Evolutionary conservation across 2,888 invertebrate species (phyloP).

Genomic region (Stenchaetothrips biformis): DNA sequence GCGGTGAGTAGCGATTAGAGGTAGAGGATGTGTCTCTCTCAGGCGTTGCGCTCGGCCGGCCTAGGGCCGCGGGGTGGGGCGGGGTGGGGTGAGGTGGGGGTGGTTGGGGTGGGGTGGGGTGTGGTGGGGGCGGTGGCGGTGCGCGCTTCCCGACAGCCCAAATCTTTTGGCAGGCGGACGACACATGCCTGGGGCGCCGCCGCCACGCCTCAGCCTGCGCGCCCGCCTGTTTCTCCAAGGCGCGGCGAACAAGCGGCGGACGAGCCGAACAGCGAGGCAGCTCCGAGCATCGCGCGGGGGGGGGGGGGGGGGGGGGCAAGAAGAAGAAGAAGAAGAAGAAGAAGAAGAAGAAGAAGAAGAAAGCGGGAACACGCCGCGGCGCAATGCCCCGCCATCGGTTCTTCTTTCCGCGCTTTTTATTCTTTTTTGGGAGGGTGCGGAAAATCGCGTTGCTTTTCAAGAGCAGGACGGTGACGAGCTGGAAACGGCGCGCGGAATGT

Average conservation of each 20-base stretch:
- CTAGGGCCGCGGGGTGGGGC: not conserved
- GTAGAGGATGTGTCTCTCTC: too few relatives aligned
- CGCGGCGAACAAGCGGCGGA: too few relatives aligned
- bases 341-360: constrained; percentile 15
- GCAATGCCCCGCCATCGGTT: not conserved
- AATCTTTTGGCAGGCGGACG: too few relatives aligned
- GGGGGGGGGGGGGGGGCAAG: not conserved
- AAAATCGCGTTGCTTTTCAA: constrained; percentile 23
- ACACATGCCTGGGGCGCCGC: too few relatives aligned
- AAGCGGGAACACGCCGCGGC: not conserved
- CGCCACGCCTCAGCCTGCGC: not conserved
- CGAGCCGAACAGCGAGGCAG: not conserved
- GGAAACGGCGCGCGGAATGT: not conserved
- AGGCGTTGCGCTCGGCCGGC: too few relatives aligned
- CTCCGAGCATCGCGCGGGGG: not conserved
- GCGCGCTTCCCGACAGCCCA: not conserved
- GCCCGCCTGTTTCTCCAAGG: not conserved
- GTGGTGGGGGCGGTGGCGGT: not conserved
- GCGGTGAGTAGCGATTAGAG: too few relatives aligned
- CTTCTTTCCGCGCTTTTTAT: constrained; percentile 18
- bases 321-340: constrained; percentile 14
- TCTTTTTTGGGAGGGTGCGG: constrained; percentile 27
- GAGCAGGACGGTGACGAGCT: too few relatives aligned
- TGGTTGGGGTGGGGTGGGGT: not conserved
- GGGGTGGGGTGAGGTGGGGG: not conserved